Percentiles rank a stretch among this genome's conserved stretches.
phyloP scores from a whole-genome alignment of 2,113 vertebrate species.

The Syrmaticus mikado region DNA sequence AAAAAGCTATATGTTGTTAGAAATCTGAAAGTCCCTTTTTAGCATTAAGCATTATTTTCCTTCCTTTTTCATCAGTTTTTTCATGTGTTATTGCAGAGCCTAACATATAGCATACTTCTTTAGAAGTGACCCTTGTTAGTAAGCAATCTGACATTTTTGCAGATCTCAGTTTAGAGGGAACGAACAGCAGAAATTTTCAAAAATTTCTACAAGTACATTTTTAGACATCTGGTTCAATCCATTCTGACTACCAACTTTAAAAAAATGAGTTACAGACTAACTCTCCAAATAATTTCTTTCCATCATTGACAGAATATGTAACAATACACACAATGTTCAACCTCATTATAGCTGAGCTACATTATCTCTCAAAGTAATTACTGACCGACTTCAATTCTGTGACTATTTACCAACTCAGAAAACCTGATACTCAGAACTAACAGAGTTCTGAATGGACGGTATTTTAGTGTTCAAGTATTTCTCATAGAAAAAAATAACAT shows the following conservation, averaged over 20 bases:
- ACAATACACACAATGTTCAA: conserved; percentile 43
- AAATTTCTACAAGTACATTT: neutral
- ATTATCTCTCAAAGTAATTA: neutral
- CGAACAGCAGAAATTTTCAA: neutral
- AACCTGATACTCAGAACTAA: neutral
- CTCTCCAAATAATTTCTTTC: neutral
- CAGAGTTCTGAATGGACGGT: neutral
- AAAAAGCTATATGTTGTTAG: neutral
- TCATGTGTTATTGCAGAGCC: neutral
- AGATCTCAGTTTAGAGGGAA: neutral
- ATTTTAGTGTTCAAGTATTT: neutral
- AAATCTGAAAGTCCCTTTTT: neutral
- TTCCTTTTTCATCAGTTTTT: neutral
- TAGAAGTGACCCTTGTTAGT: neutral
- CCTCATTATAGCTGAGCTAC: conserved; percentile 23
- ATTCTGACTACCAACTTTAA: neutral
- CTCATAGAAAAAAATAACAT: neutral
- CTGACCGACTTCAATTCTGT: neutral
- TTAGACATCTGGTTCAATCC: neutral
- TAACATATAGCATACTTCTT: neutral
- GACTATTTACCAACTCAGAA: neutral
- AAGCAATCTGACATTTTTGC: neutral
- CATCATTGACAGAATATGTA: neutral
- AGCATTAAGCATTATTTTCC: neutral
- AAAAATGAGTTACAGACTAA: neutral